Conservation (phyloP, 2,888 invertebrate species). For the Mimas tiliae region DNA sequence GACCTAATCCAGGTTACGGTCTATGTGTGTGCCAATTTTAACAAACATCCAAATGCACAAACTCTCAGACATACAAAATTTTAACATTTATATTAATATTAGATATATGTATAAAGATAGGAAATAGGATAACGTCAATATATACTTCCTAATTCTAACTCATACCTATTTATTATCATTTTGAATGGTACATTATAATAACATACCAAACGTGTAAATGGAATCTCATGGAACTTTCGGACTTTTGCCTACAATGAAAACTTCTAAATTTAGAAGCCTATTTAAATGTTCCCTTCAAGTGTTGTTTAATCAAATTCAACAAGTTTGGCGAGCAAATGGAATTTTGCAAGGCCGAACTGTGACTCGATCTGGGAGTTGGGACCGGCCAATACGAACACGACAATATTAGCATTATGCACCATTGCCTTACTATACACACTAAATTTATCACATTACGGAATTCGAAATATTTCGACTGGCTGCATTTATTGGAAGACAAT, state of each 20-base stretch:
- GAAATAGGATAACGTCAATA: no score
- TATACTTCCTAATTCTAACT: no score
- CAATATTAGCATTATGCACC: conserved; percentile 13
- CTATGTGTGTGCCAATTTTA: no score
- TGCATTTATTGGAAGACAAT: neutral
- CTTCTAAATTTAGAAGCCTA: conserved; percentile 25
- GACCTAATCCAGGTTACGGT: no score
- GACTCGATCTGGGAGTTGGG: conserved; percentile 1
- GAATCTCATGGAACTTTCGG: no score
- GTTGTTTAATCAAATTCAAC: conserved; percentile 63
- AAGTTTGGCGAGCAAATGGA: conserved; percentile 43
- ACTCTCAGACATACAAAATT: no score
- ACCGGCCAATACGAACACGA: conserved; percentile 15
- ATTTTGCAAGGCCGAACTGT: conserved; percentile 19
- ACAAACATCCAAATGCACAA: no score
- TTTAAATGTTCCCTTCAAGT: conserved; percentile 35
- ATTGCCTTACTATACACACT: neutral
- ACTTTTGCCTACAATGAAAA: neutral
- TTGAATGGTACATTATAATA: neutral
- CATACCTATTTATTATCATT: neutral
- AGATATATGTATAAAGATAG: no score
- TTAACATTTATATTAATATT: no score
- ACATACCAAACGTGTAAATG: no score
- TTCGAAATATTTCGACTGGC: neutral
- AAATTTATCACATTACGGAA: neutral